These are phyloP conservation scores for Lithosia quadra DNA, from an alignment of 2,888 invertebrate species.

Conservation along the genomic window DNA sequence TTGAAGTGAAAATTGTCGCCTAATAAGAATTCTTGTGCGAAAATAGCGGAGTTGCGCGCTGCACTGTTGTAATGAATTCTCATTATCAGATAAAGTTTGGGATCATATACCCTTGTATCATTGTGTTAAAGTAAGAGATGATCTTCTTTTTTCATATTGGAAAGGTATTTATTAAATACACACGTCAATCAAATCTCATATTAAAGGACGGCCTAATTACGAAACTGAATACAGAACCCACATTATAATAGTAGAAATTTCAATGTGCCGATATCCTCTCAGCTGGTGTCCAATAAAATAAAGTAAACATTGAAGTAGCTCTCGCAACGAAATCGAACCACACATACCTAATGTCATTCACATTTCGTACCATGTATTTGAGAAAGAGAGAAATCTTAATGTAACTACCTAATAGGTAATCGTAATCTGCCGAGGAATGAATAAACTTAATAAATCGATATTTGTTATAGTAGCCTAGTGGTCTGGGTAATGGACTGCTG, in stretches of 20 bases:
- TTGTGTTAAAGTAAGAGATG: neutral
- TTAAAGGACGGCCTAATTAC: neutral
- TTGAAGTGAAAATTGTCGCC: conserved; percentile 45
- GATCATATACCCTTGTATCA: neutral
- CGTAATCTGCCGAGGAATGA: conserved; percentile 7
- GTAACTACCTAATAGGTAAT: neutral
- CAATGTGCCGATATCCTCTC: neutral
- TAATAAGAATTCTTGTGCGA: conserved; percentile 43
- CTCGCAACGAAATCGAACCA: conserved; percentile 16
- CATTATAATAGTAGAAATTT: neutral
- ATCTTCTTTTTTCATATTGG: neutral
- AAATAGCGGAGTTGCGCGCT: conserved; percentile 26
- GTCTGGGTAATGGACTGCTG: too few species aligned
- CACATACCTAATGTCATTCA: conserved; percentile 17
- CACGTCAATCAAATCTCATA: neutral
- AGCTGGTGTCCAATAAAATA: conserved; percentile 13
- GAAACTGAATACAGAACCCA: neutral
- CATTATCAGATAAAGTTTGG: conserved; percentile 10
- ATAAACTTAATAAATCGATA: neutral
- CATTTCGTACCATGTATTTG: conserved; percentile 9
- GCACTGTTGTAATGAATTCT: conserved; percentile 31
- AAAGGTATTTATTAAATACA: neutral
- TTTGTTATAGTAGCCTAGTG: too few species aligned
- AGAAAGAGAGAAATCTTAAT: conserved; percentile 14
- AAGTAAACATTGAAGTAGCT: conserved; percentile 16